Evolutionary conservation across 2,797 vertebrate species (phyloP).

Genomic region (Sphaeramia orbicularis): DNA sequence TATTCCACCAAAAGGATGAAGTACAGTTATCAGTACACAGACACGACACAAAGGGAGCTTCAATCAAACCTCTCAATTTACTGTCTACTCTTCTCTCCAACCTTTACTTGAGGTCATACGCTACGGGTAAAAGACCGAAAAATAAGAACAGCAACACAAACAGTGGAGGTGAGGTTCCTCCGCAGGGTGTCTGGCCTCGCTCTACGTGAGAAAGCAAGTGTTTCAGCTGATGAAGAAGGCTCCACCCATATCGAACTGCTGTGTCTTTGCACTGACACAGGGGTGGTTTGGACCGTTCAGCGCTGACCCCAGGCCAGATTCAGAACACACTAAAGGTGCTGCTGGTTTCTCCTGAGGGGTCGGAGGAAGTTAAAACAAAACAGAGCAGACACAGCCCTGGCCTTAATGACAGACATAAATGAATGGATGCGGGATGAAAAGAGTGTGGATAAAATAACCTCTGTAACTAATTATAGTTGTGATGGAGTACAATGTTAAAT

Average conservation of each 20-base stretch:
- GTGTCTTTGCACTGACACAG: slow-evolving; percentile 14
- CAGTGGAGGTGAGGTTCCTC: slow-evolving; percentile 32
- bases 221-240: slow-evolving; percentile 35
- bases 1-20: neutral
- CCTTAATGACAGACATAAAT: slow-evolving; percentile 1
- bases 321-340: slow-evolving; percentile 5
- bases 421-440: neutral
- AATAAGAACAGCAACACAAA: slow-evolving; percentile 38
- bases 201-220: slow-evolving; percentile 30
- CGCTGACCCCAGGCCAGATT: slow-evolving; percentile 28
- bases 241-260: slow-evolving; percentile 34
- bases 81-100: slow-evolving; percentile 1
- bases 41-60: neutral
- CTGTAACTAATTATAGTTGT: no score
- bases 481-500: no score
- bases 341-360: neutral
- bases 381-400: slow-evolving; percentile 2
- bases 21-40: neutral
- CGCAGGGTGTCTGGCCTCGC: slow-evolving; percentile 13
- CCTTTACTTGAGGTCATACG: slow-evolving; percentile 20
- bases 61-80: slow-evolving; percentile 45
- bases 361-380: neutral
- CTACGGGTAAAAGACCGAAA: slow-evolving; percentile 8
- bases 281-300: slow-evolving; percentile 29
- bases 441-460: neutral